Evolutionary conservation across 2,888 invertebrate genomes (phyloP), one percentile per base, ranked within the genome.

Genomic region (Ellobium chinense): DNA sequence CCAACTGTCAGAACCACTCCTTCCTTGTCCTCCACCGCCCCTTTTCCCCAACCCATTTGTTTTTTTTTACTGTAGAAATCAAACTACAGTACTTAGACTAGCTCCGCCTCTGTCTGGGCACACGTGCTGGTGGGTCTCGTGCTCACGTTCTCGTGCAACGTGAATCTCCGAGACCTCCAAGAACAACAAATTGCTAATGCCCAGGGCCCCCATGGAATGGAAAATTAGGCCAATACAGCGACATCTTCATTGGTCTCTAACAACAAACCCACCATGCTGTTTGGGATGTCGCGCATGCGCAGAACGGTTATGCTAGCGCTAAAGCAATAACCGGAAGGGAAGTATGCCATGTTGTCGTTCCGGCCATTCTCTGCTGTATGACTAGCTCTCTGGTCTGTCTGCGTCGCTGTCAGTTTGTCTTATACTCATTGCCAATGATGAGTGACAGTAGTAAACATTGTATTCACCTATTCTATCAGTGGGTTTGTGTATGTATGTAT

Each of bases 101-200:
- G n/a, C n/a, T n/a, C n/a, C n/a, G n/a, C n/a, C 69, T 69, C 69
- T 21, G 3, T 54, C 69, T 21, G 46, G 21, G 21, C 70, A 54
- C 70, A 70, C 70, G 70, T 70, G 70, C 70, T 70, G 70, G 70
- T 70, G 58, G 70, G 70, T 70, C 70, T 24, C 31, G 21, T 34
- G 70, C 56, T 70, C 58, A 70, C 70, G 56, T 70, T 70, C 58
- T 24, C 34, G 54, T 58, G 70, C 56, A 58, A 70, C 34, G 27
- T 36, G 58, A 70, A 70, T 70, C 70, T 24, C 2, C n/a, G 36
- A 24, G 34, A 58, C 34, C 31, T 34, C 69, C 21, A 56, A 36
- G n/a, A 70, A 70, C 56, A 70, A 70, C 70, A 70, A 56, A 56
- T 70, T 36, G n/a, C n/a, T 70, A 70, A 70, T 70, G 70, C 70